These are phyloP conservation scores for Triplophysa tibetana DNA, from an alignment of 2,113 vertebrate species.

Conservation along the genomic window DNA sequence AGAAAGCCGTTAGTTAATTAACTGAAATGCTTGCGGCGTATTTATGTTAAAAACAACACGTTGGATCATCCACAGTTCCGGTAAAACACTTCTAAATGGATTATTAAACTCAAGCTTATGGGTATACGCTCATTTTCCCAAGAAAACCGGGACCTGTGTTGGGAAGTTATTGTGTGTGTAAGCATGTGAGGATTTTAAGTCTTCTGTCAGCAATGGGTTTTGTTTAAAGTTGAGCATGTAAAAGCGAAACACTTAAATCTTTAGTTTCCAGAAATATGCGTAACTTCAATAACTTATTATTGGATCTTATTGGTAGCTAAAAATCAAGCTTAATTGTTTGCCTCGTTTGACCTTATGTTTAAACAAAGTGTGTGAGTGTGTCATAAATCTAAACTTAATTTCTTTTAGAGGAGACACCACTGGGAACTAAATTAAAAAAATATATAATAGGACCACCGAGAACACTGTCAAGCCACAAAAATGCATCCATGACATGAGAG, in stretches of 20 bases:
- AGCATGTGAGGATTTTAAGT: constrained; percentile 30
- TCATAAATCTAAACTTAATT: too few species aligned
- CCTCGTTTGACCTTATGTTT: too few species aligned
- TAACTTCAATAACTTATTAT: too few species aligned
- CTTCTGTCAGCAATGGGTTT: not conserved
- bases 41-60: constrained; percentile 1
- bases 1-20: constrained; percentile 15
- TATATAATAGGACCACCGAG: not conserved
- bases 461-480: constrained; percentile 5
- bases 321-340: too few species aligned
- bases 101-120: constrained; percentile 8
- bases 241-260: too few species aligned
- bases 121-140: not conserved
- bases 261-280: too few species aligned
- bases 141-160: not conserved
- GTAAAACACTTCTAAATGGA: constrained; percentile 12
- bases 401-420: not conserved
- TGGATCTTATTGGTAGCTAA: too few species aligned
- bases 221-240: too few species aligned
- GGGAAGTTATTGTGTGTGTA: constrained; percentile 7
- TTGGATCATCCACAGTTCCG: not conserved
- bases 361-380: too few species aligned
- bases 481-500: constrained; percentile 2
- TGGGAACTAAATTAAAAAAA: not conserved
- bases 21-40: not conserved